Evolutionary conservation across 1,140 invertebrate genomes (phyloP).

Genomic region (Olivierus martensii): DNA sequence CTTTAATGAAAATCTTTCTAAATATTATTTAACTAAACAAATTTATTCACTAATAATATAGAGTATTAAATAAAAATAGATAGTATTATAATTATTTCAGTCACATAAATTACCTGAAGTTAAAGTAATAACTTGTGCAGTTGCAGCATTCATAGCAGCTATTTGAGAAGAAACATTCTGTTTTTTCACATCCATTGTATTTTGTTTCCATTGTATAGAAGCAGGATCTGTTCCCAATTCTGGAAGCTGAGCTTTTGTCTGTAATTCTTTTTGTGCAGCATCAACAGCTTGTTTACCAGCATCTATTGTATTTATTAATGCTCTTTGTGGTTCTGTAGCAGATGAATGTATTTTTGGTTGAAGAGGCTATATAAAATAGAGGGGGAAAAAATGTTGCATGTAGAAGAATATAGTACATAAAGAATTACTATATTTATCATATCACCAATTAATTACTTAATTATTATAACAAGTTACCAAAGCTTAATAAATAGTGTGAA

Average conservation of each 20-base stretch:
- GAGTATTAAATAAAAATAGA: no score
- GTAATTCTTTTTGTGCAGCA: constrained; percentile 65
- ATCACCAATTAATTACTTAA: no score
- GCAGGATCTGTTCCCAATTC: constrained; percentile 47
- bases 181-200: constrained; percentile 87
- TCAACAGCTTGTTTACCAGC: constrained; percentile 70
- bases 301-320: constrained; percentile 74
- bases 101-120: constrained; percentile 49
- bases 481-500: no score
- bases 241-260: constrained; percentile 31
- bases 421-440: no score
- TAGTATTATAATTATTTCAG: no score
- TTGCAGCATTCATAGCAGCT: constrained; percentile 97
- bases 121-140: constrained; percentile 87
- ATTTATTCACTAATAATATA: no score
- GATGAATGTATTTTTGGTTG: constrained; percentile 62
- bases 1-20: no score
- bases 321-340: constrained; percentile 75
- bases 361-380: constrained; percentile 44
- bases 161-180: constrained; percentile 92
- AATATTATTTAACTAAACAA: no score
- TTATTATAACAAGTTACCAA: no score
- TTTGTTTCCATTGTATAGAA: constrained; percentile 82
- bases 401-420: no score
- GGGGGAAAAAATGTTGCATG: no score